Conservation (phyloP, 2,888 invertebrate species). For the Alentia gelatinosa region DNA sequence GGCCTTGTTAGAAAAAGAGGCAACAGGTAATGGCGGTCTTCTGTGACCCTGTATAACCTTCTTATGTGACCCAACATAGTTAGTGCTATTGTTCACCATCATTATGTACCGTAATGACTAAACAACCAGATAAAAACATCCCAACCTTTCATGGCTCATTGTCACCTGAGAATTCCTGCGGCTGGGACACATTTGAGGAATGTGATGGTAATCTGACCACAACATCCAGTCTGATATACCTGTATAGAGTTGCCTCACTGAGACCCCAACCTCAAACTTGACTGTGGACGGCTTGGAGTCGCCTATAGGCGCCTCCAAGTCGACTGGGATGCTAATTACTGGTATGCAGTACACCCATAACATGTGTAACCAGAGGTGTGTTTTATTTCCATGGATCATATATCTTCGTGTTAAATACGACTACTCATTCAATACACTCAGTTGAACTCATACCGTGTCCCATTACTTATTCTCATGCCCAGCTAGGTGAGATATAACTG, state of each 20-base stretch:
- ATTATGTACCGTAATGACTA: neutral
- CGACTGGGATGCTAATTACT: neutral
- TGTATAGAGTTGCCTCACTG: neutral
- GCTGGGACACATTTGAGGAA: neutral
- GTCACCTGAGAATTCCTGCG: neutral
- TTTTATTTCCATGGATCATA: too few species aligned
- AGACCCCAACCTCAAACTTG: neutral
- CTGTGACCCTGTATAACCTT: neutral
- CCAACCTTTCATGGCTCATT: neutral
- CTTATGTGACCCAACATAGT: neutral
- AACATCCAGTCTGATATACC: neutral
- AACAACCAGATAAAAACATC: neutral
- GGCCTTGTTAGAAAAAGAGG: neutral
- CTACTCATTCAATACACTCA: too few species aligned
- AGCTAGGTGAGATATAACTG: too few species aligned
- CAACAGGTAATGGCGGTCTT: neutral
- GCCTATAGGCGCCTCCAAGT: neutral
- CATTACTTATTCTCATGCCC: too few species aligned
- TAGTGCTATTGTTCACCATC: neutral
- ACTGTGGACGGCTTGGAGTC: neutral
- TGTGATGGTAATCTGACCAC: neutral
- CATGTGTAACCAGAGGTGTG: too few species aligned
- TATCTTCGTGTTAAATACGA: too few species aligned
- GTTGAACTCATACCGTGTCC: too few species aligned
- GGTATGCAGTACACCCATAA: neutral